Base-by-base conservation (phyloP, 2,113 vertebrate species). In the Melospiza georgiana region DNA sequence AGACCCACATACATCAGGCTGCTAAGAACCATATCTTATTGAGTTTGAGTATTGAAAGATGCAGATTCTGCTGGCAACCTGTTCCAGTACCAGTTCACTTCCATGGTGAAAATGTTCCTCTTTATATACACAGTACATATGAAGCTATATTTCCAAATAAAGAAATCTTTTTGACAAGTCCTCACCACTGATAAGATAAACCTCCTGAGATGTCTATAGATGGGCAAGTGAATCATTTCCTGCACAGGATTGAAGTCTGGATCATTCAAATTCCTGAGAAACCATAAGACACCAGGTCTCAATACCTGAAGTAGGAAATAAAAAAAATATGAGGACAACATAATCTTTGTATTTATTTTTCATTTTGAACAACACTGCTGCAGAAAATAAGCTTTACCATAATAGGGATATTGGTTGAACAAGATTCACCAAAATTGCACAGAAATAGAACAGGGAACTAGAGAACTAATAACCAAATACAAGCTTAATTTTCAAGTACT, bases 191-290 rank as follows among this genome's bases (percentile, higher is more conserved):
- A 99, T 87, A 99, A 98, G 87, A 99, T 99, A 96, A 99, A 99
- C 87, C 99, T 98, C 96, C 99, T 98, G 90, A 99, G 98, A 97
- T 99, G 99, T 95, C 99, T 98, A 71, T 99, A 99, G 91, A 99
- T 99, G 30, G 99, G 99, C 73, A 99, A 98, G 83, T 99, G 99
- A 95, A 99, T 99, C 99, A 99, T 99, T 97, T 99, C 99, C 94
- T 99, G 99, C 43, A 99, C 99, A 55, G 99, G 99, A 96, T 99
- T 99, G 82, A 99, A 99, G 96, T 99, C 99, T 46, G 99, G 99
- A 98, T 99, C 99, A 44, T 99, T 99, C 90, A 99, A 97, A 98
- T 99, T 99, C 97, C 99, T 98, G 84, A 99, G 98, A 98, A 99
- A 99, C 99, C 99, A 99, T 43, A 99, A 96, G 51, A 99, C 99